Base-by-base conservation (phyloP, 2,888 invertebrate species). In the Dromius quadrimaculatus region DNA sequence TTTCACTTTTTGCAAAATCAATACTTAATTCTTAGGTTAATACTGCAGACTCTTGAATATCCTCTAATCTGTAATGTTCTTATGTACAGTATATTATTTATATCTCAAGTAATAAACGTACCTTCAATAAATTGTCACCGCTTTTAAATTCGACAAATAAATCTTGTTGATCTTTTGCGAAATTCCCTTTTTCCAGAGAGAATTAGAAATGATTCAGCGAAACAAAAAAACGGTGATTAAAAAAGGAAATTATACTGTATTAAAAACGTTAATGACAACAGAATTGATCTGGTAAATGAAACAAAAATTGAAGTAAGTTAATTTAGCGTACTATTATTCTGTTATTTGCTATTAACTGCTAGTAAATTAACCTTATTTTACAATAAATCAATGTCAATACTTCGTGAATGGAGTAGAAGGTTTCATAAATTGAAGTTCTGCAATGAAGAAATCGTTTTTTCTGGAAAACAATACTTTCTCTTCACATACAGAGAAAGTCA, bases 381-480 rank as follows among this genome's bases (percentile, higher is more conserved):
- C 50, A 13, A 54, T 54, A 54, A 54, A 23, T 41, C 41, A 54
- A 54, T 54, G 50, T 54, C 41, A 11, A 11, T 41, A 41, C 13
- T 15, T 41, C 13, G 6, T 28, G 28, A 28, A 13, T 13, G 41
- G 6, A 15, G 3, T 15, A 11, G 15, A 15, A 41, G 41, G 15
- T 13, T 36, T 36, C 11, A 41, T 41, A 41, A 41, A 41, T 15
- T 41, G 50, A 4, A 28, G 28, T 54, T 54, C 15, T 28, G 23
- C 28, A 22, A 22, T 47, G 28, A 28, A 22, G 50, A 54, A 54
- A 54, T 54, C 23, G 50, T 28, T 54, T 54, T 41, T 54, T 54
- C n/a, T 8, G 13, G 28, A 54, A 54, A 54, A 54, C 50, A 54
- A 54, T 54, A 54, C 50, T 54, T 54, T 54, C 50, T 54, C 50